Base-by-base conservation (phyloP, 2,113 vertebrate species). In the Blennius ocellaris region DNA sequence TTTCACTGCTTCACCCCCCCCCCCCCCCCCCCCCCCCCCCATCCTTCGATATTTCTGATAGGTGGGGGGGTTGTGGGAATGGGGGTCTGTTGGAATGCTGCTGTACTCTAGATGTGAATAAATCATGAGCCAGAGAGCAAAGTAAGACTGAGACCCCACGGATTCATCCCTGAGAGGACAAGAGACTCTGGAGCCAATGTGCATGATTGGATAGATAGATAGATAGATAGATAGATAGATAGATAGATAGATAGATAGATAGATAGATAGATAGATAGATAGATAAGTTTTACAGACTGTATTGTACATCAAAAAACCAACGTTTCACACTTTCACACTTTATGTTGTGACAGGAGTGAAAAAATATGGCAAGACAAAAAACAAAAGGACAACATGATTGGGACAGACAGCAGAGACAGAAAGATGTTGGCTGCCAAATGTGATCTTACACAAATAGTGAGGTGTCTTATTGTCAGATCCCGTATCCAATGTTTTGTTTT, bases 41-140 rank as follows among this genome's bases (percentile, higher is more conserved):
- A n/a, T 44, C 16, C 67, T 77, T 69, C 56, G 30, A 80, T 86
- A 66, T 83, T 77, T 72, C 51, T 87, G 78, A 85, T 76, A 70
- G 21, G 8, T 71, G 10, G 76, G 71, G 71, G 87, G 69, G 61
- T 62, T 80, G 53, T 37, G 73, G 68, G 75, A 5, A 55, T 54
- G 48, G 79, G 70, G 73, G 69, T 47, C 59, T 83, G 78, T 51
- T n/a, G 62, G 70, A 79, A 86, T 75, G 68, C 21, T 30, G 21
- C 70, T 79, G 60, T 63, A 64, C 65, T 88, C 71, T 56, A 64
- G 40, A 54, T 74, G 90, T 91, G 78, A 91, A 92, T 91, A 87
- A 92, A 90, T 89, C 89, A 89, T 89, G 59, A 87, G 60, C 56
- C 0, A 4, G 45, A 30, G 77, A 75, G 74, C 58, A 71, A 82